phyloP scores from a whole-genome alignment of 2,797 vertebrate species.

The Cyprinodon diabolis region DNA sequence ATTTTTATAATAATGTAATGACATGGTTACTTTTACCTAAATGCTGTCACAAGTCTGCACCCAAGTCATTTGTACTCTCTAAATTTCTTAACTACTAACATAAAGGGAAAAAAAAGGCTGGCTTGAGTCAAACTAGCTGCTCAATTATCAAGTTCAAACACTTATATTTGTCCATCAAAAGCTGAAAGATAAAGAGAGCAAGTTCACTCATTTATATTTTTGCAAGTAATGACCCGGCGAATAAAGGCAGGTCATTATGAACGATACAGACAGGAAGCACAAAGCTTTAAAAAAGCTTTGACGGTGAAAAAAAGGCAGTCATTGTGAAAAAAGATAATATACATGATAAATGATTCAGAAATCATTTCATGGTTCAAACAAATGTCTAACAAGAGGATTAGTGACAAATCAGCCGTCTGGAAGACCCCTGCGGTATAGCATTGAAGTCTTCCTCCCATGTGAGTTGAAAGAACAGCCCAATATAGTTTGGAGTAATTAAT shows the following conservation, averaged over 20 bases:
- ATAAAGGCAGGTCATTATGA: background rate
- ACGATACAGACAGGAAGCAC: background rate
- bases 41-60: background rate
- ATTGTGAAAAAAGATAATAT: constrained; percentile 9
- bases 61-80: background rate
- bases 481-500: constrained; percentile 41
- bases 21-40: background rate
- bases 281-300: constrained; percentile 12
- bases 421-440: constrained; percentile 14
- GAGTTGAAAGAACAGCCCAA: constrained; percentile 15
- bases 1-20: background rate
- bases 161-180: background rate
- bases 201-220: background rate
- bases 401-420: background rate
- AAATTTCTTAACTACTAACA: background rate
- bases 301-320: background rate
- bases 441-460: constrained; percentile 1
- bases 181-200: background rate
- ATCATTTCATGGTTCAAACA: constrained; percentile 9
- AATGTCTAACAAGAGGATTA: constrained; percentile 8
- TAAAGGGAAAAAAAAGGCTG: background rate
- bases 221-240: background rate
- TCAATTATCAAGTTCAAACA: background rate
- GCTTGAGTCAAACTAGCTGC: background rate
- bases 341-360: constrained; percentile 6